Percentiles rank a stretch among this genome's conserved stretches.
Conservation (phyloP, 2,888 invertebrate genomes). For the Adelognathus sp. region DNA sequence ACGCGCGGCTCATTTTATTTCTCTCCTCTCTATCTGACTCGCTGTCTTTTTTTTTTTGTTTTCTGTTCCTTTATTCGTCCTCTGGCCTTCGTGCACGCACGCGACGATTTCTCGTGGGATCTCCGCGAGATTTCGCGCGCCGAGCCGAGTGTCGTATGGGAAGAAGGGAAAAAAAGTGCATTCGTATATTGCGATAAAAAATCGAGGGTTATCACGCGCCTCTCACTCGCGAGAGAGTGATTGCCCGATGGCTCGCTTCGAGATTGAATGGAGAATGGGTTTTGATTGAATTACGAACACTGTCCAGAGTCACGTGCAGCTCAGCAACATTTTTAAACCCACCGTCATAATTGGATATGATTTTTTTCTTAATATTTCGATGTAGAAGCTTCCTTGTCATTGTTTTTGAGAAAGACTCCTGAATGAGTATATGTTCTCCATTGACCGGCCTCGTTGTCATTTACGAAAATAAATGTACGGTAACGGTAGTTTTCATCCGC, state of each 20-base stretch:
- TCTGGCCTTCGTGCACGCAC: conserved; percentile 51
- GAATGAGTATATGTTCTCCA: no score
- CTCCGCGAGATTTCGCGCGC: conserved; percentile 53
- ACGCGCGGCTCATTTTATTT: conserved; percentile 34
- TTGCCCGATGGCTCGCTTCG: background rate
- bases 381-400: no score
- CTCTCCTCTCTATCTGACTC: background rate
- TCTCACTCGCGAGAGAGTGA: conserved; percentile 5
- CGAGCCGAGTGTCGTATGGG: no score
- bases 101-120: conserved; percentile 49
- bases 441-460: no score
- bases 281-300: background rate
- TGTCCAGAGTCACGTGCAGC: no score
- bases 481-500: no score
- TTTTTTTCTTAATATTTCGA: no score
- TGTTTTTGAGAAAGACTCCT: no score
- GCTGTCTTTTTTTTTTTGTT: background rate
- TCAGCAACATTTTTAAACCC: no score
- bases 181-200: background rate
- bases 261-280: background rate
- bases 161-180: conserved; percentile 10
- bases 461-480: no score
- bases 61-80: background rate
- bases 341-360: no score
- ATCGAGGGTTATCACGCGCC: background rate